Percentiles rank a stretch among this genome's conserved stretches.
These are phyloP conservation scores for Drosophila lacicola DNA, from an alignment of 2,888 invertebrate genomes.

Conservation along the genomic window DNA sequence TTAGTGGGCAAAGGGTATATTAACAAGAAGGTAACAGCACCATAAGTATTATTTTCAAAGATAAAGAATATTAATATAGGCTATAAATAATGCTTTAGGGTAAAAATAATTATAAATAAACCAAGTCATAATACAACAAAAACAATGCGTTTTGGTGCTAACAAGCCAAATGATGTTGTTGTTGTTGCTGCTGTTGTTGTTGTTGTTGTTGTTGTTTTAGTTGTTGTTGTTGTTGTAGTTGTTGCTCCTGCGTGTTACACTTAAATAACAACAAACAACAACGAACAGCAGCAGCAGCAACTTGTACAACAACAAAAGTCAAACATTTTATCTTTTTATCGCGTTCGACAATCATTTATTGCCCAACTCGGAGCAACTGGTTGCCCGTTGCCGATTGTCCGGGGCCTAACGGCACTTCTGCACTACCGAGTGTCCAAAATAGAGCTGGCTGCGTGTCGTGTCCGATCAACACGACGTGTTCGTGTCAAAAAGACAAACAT, in stretches of 20 bases:
- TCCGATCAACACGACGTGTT: neutral
- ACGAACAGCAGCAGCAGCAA: conserved; percentile 32
- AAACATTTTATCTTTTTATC: conserved; percentile 83
- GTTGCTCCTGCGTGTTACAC: conserved; percentile 66
- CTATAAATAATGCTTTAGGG: conserved; percentile 81
- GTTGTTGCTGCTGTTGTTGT: conserved; percentile 31
- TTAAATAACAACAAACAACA: conserved; percentile 48
- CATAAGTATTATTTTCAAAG: conserved; percentile 74
- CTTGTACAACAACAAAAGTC: conserved; percentile 62
- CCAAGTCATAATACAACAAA: conserved; percentile 62
- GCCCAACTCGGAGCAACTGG: conserved; percentile 64
- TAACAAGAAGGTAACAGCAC: conserved; percentile 29
- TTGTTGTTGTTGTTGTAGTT: conserved; percentile 41
- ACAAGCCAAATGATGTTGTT: conserved; percentile 66
- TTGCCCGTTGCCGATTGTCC: conserved; percentile 18
- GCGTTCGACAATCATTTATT: conserved; percentile 82
- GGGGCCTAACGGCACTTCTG: conserved; percentile 44
- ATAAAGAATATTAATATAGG: conserved; percentile 84
- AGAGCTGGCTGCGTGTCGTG: neutral
- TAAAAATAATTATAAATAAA: conserved; percentile 76
- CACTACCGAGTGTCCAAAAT: conserved; percentile 1
- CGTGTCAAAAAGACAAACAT: neutral
- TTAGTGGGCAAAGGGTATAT: neutral
- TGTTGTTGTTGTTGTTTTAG: no score
- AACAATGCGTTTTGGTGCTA: conserved; percentile 60